These are phyloP conservation scores for Zelleria hepariella DNA, from an alignment of 2,888 invertebrate genomes.

Conservation along the genomic window DNA sequence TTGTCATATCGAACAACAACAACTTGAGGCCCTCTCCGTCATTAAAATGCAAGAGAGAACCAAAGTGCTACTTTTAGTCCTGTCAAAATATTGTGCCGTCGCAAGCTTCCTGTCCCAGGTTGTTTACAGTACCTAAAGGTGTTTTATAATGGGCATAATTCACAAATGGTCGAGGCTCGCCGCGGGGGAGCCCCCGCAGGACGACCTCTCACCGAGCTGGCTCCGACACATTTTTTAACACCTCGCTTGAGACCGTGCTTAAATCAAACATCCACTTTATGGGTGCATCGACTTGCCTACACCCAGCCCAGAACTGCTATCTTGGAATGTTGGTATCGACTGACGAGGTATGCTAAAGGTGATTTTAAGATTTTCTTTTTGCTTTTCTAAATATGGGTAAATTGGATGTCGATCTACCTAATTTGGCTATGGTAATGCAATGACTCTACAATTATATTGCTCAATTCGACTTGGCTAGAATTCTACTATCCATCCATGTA, in stretches of 20 bases:
- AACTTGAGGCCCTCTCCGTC: too few species aligned
- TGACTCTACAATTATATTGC: too few species aligned
- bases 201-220: slow-evolving; percentile 64
- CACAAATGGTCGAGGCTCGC: slow-evolving; percentile 58
- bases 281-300: slow-evolving; percentile 39
- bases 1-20: too few species aligned
- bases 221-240: slow-evolving; percentile 70
- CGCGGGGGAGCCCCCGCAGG: slow-evolving; percentile 61
- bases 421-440: too few species aligned
- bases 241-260: slow-evolving; percentile 43
- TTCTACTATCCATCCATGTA: too few species aligned
- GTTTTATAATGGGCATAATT: slow-evolving; percentile 65
- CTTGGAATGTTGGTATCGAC: background rate
- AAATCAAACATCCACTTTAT: slow-evolving; percentile 63
- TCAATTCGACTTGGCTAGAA: too few species aligned
- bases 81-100: background rate
- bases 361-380: too few species aligned
- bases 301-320: background rate
- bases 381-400: too few species aligned
- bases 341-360: too few species aligned
- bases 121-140: background rate
- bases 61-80: background rate
- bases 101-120: background rate
- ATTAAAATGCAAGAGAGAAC: background rate
- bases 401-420: too few species aligned